Base-by-base conservation (phyloP, 2,888 invertebrate species). In the Drosophila nr. medialis region DNA sequence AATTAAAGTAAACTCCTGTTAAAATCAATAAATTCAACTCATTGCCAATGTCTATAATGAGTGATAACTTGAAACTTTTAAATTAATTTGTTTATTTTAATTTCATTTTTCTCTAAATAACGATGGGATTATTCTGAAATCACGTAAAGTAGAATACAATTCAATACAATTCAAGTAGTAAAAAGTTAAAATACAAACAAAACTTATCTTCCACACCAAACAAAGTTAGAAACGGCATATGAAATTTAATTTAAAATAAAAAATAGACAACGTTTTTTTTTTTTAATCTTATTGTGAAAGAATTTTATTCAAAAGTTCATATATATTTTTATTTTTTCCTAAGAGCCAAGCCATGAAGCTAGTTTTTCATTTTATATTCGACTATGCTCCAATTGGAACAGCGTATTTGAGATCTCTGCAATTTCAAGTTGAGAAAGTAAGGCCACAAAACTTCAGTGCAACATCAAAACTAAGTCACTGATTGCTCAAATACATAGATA, bases 361-460 rank as follows among this genome's bases (percentile, higher is more conserved):
- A 29, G 38, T 18, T 55, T 55, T n/a, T 27, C 2, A 1, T 2
- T 27, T 13, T 5, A n/a, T 18, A 36, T 53, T 49, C 42, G 21
- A 1, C 5, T 29, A 65, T 34, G 49, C 77, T 32, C 8, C 21
- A 48, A 34, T n/a, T 27, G 7, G 4, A 13, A 62, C 55, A 83
- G 80, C 10, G 72, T 63, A 80, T 62, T 62, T 34, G 24, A 67
- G 24, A 58, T 51, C 64, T 60, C 40, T 36, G 51, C 60, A 72
- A 63, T 61, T 73, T 73, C 66, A 51, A 71, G 68, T 79, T 75
- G 72, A 66, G 72, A 66, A 66, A 70, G 55, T 76, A 73, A 72
- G 80, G 76, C 86, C 86, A 83, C 86, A 86, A 73, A 86, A 86
- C 84, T 86, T 82, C 65, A 70, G 54, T 54, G 72, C 65, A 83